phyloP scores from a whole-genome alignment of 30 jellyfish, hydroid and myxozoan species.

The Turritopsis dohrnii region DNA sequence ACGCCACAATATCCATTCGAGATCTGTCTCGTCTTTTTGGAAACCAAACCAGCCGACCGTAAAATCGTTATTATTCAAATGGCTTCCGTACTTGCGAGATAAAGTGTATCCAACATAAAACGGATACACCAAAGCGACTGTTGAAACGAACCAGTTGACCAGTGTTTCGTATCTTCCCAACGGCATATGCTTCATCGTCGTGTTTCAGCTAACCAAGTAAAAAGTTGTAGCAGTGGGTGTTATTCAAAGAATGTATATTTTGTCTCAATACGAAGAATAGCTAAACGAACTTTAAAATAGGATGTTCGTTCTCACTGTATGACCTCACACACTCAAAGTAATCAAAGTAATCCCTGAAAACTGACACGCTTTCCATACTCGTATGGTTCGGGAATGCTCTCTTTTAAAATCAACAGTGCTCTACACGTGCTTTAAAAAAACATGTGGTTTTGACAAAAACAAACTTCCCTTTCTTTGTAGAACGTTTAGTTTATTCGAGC shows the following conservation, averaged over 20 bases:
- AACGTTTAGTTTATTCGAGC: background rate
- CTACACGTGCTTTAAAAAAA: background rate
- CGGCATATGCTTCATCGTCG: background rate
- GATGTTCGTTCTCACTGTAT: too few species aligned
- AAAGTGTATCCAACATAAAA: background rate
- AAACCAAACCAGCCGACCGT: background rate
- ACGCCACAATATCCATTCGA: constrained; percentile 4
- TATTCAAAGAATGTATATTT: too few species aligned
- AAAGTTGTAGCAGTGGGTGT: too few species aligned
- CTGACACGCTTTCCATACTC: too few species aligned
- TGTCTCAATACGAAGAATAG: too few species aligned
- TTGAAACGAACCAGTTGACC: background rate
- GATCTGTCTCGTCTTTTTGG: background rate
- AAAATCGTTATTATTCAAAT: background rate
- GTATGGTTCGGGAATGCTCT: too few species aligned
- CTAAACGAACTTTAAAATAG: too few species aligned
- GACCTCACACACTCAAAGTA: too few species aligned
- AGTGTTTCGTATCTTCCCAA: background rate
- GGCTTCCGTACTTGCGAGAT: background rate
- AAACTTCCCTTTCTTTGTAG: background rate
- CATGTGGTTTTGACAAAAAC: background rate
- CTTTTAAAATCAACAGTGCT: background rate
- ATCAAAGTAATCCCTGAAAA: too few species aligned
- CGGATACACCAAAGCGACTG: background rate
- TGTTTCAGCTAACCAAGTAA: background rate